Conservation (phyloP, 2,888 invertebrate species). For the Alentia gelatinosa region DNA sequence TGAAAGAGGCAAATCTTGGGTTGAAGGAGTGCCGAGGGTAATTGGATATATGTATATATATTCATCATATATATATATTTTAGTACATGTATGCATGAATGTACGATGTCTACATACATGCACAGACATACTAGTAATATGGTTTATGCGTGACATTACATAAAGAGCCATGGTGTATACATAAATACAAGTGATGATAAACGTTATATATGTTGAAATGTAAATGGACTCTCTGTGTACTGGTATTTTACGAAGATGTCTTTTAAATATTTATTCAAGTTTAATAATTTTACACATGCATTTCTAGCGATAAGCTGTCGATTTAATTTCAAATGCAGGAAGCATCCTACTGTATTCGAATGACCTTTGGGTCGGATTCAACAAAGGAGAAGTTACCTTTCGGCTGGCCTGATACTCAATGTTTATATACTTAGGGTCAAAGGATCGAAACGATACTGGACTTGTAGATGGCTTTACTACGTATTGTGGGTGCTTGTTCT, state of each 20-base stretch:
- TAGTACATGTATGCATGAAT: conserved; percentile 51
- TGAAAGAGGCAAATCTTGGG: conserved; percentile 53
- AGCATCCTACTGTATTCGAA: conserved; percentile 52
- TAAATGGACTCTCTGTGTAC: conserved; percentile 50
- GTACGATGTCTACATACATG: conserved; percentile 43
- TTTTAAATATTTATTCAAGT: conserved; percentile 51
- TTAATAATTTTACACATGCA: conserved; percentile 54
- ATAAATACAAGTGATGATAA: conserved; percentile 52
- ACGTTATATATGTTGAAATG: conserved; percentile 53
- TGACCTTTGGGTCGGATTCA: conserved; percentile 38
- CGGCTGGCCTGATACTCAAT: conserved; percentile 19
- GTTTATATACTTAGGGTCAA: conserved; percentile 22
- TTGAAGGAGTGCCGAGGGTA: conserved; percentile 52
- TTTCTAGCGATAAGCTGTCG: conserved; percentile 51
- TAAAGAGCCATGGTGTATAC: conserved; percentile 43
- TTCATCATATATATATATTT: conserved; percentile 40
- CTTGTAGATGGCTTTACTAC: conserved; percentile 5
- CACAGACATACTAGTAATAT: conserved; percentile 49
- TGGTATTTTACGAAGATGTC: conserved; percentile 48
- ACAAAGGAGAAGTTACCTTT: conserved; percentile 25
- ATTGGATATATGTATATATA: conserved; percentile 51
- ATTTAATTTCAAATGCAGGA: conserved; percentile 49
- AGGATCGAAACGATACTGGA: conserved; percentile 42
- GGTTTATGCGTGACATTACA: conserved; percentile 50
- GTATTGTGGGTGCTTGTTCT: conserved; percentile 42